phyloP scores from a whole-genome alignment of 2,888 invertebrate species.

The Sarcophaga carnaria region DNA sequence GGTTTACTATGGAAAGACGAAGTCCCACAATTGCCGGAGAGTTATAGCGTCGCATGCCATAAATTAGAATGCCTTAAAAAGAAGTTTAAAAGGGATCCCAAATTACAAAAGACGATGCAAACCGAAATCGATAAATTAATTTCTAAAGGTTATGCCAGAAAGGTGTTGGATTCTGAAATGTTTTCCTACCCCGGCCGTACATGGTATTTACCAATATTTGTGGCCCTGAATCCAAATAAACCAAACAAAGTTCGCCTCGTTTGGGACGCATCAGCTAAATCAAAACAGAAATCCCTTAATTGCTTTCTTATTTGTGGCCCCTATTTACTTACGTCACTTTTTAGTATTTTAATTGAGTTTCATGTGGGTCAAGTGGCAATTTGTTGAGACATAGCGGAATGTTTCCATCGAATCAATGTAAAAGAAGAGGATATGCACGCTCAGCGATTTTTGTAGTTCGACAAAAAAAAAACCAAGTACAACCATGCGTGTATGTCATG shows the following conservation, averaged over 20 bases:
- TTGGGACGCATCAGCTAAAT: no score
- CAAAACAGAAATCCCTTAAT: no score
- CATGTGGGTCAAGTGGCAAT: no score
- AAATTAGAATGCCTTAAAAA: conserved; percentile 56
- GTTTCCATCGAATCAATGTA: background rate
- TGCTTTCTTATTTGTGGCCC: background rate
- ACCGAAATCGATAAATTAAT: conserved; percentile 60
- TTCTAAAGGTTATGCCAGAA: conserved; percentile 33
- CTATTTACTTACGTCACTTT: background rate
- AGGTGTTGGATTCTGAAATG: background rate
- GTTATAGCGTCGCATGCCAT: conserved; percentile 38
- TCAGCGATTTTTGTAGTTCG: no score
- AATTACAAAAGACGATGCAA: conserved; percentile 49
- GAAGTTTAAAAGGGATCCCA: conserved; percentile 54
- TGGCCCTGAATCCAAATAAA: background rate
- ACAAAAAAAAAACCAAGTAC: background rate
- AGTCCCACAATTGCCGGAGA: conserved; percentile 50
- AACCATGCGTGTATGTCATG: no score
- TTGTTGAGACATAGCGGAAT: conserved; percentile 22
- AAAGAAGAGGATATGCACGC: no score
- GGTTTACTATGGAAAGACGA: conserved; percentile 59
- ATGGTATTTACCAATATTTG: conserved; percentile 5
- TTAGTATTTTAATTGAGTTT: no score
- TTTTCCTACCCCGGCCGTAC: background rate
- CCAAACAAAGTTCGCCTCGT: background rate